Conservation (phyloP, 2,113 vertebrate genomes). For the Cyprinus carpio region DNA sequence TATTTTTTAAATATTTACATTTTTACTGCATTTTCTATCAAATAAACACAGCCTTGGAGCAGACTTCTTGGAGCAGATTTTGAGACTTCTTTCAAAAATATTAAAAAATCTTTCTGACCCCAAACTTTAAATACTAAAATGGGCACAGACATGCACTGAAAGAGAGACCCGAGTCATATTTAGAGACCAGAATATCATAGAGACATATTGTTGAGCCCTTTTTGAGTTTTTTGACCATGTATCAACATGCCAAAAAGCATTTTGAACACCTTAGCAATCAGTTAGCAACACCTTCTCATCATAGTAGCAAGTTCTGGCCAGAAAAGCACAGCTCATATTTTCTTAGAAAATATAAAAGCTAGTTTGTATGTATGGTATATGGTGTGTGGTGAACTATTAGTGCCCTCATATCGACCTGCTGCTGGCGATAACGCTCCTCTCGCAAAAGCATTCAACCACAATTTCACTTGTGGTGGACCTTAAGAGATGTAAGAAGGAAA, state of each 20-base stretch:
- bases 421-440: background rate
- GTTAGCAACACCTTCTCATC: background rate
- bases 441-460: background rate
- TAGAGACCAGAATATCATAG: too few species aligned
- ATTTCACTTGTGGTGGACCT: conserved; percentile 1
- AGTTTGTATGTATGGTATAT: background rate
- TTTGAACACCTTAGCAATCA: background rate
- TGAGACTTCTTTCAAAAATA: background rate
- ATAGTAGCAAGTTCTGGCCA: background rate
- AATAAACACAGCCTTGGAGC: background rate
- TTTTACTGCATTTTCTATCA: background rate
- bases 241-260: background rate
- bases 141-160: background rate
- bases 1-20: background rate
- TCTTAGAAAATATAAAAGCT: background rate
- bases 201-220: background rate
- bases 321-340: background rate
- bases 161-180: background rate
- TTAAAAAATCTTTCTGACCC: background rate
- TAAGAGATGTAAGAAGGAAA: background rate
- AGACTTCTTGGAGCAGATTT: background rate
- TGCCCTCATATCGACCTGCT: background rate
- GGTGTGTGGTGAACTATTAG: background rate
- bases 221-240: background rate
- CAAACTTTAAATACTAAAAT: background rate